Evolutionary conservation across 1,140 invertebrate genomes (phyloP), one percentile per base, ranked within the genome.

Genomic region (Camponotus floridanus): DNA sequence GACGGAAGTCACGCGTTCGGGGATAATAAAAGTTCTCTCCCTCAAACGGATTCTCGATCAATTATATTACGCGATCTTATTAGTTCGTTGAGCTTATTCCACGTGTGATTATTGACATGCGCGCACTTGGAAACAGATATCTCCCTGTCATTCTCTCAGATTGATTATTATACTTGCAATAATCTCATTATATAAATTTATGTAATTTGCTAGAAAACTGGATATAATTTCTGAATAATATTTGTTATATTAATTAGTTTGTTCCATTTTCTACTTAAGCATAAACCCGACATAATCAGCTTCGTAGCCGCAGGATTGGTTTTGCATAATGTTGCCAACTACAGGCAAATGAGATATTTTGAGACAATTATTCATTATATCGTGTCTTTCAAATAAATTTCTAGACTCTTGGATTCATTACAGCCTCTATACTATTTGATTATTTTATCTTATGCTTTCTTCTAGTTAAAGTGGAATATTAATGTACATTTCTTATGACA

Each of bases 361-460:
- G 90, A 90, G 84, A 85, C 78, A 90, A 91, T 91, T 91, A 91
- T 91, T 91, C 91, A 91, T 86, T 33, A 55, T 88, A 90, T 91
- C 90, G 51, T 26, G 26, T 26, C 68, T 85, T 88, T 85, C 78
- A 78, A 85, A 67, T 76, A 76, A 81, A 80, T 79, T 89, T 71
- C n/a, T 68, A 59, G 64, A 48, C 13, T 64, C 61, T 84, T 70
- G 85, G 64, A 91, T 90, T 91, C 88, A 88, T 91, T 91, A 86
- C 59, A 67, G 26, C 64, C 42, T 51, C 39, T 39, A 57, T 57
- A 65, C 87, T 71, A 73, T 83, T 64, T 59, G 76, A 51, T 51
- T 0, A 51, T 51, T 51, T 51, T 51, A 51, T 51, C 48, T 0
- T 0, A 83, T 64, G 57, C 73, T 78, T 81, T 83, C 84, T 89